Evolutionary conservation across 1,140 invertebrate genomes (phyloP), one percentile per base, ranked within the genome.

Genomic region (Aphis craccivora): DNA sequence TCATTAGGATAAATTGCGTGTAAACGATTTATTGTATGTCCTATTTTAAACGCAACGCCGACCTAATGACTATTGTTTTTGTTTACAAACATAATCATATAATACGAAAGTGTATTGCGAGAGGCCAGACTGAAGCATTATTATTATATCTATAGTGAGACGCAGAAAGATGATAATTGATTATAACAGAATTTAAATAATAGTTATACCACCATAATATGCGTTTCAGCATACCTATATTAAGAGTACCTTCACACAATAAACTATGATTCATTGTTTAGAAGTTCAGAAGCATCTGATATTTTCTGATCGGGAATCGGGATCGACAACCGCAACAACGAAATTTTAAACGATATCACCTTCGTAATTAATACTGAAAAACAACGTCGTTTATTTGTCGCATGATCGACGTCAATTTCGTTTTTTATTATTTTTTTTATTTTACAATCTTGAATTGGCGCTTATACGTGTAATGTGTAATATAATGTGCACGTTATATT

Each of bases 21-120:
- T 55, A 89, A 89, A 55, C 35, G 51, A 25, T 51, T 89, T 89
- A 55, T 55, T 1, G 7, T 88, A 89, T 51, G n/a, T 51, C 35
- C 18, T 35, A 48, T 87, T 20, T 48, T 48, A 51, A 87, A 37
- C 9, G 37, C 88, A 86, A 43, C 30, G 7, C 1, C 45, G n/a
- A 14, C 86, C 30, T n/a, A 88, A 88, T 87, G 84, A 87, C 84
- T 43, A 14, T 43, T 11, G 25, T 88, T 88, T 88, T 48, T 88
- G 86, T 88, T 48, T 88, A 48, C 86, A 88, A 48, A 88, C 86
- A 88, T 30, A 7, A 48, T 51, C 86, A 88, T 30, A 7, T 30
- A 48, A 30, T 11, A 76, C 14, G 60, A 76, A 67, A n/a, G n/a
- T 76, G n/a, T 76, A 76, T 6, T 8, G 14, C 30, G 0, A 11